A percentile compares a stretch with the other conserved stretches of the same genome.
phyloP scores from a whole-genome alignment of 2,888 invertebrate genomes.

The Cartodere bifasciata region DNA sequence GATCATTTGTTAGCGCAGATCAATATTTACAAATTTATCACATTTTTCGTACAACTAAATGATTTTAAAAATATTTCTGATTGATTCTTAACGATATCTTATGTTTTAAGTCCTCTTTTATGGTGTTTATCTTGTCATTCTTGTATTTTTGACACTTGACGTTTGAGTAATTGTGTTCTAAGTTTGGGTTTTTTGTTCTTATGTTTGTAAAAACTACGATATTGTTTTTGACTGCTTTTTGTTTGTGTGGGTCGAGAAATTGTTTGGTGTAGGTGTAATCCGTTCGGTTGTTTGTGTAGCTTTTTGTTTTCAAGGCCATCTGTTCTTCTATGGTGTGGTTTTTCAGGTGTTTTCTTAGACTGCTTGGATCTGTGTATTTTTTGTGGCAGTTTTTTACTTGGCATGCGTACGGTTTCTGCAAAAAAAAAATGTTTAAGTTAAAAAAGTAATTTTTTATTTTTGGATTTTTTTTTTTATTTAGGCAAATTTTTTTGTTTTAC shows the following conservation, averaged over 20 bases:
- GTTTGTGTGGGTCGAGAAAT: constrained; percentile 22
- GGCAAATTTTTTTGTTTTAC: no score
- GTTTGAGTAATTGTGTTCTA: constrained; percentile 25
- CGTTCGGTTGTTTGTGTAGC: constrained; percentile 10
- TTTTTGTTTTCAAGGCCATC: constrained; percentile 29
- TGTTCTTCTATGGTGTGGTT: constrained; percentile 47
- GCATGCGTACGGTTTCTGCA: constrained; percentile 85
- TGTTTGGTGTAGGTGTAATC: constrained; percentile 16
- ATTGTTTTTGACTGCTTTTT: constrained; percentile 20
- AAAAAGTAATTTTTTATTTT: constrained; percentile 5
- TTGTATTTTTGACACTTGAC: constrained; percentile 11
- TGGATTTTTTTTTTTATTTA: not conserved
- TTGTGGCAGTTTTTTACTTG: constrained; percentile 78
- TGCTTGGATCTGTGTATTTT: constrained; percentile 89
- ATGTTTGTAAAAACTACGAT: no score
- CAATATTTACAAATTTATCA: no score
- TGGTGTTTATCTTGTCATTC: constrained; percentile 18
- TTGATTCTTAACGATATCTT: constrained; percentile 26
- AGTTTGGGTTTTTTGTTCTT: constrained; percentile 11
- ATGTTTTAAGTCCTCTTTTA: constrained; percentile 33
- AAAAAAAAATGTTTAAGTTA: constrained; percentile 15
- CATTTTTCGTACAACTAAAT: no score
- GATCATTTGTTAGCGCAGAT: no score
- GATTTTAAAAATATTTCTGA: constrained; percentile 1
- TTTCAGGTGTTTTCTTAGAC: constrained; percentile 84